Base-by-base conservation (phyloP, 1,140 invertebrate species). In the Helicoverpa armigera region DNA sequence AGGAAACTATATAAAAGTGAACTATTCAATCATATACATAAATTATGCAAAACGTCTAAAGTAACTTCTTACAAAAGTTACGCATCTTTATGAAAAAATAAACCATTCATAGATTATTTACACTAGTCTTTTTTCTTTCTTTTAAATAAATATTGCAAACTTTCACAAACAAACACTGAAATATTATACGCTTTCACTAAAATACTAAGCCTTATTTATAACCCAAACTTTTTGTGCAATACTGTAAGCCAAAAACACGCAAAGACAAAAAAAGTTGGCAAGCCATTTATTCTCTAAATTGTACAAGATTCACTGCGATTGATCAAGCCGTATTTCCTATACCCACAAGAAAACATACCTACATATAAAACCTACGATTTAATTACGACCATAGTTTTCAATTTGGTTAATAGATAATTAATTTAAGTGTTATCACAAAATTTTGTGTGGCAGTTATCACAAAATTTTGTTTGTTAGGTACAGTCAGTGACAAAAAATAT, bases 91-190 rank as follows among this genome's bases (percentile, higher is more conserved):
- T 31, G 58, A 61, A 61, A 61, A 61, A 31, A 61, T 31, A 14
- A 14, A 61, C 23, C 31, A 29, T 60, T 61, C 58, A 31, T 61
- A 12, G 23, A 61, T n/a, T 29, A 43, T 43, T 23, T 23, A 16
- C 12, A 0, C 13, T 61, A 29, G 56, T 23, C 0, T 29, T 61
- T 14, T n/a, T 61, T 31, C 58, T 61, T 31, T 29, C 14, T 61
- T 31, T 61, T 14, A 29, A 29, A n/a, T n/a, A 29, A 61, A 31
- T 29, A 13, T 13, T 11, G 13, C 29, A 61, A n/a, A 61, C 58
- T 61, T 61, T 61, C 58, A 61, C 58, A 31, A 61, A 61, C 12
- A 60, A 12, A 61, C 29, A 12, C 23, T 60, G 18, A 31, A 61
- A 31, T 61, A 61, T 60, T 18, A 9, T 3, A 43, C 29, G 58